These are phyloP conservation scores for Megalurothrips usitatus DNA, from an alignment of 2,888 invertebrate genomes.

Conservation along the genomic window DNA sequence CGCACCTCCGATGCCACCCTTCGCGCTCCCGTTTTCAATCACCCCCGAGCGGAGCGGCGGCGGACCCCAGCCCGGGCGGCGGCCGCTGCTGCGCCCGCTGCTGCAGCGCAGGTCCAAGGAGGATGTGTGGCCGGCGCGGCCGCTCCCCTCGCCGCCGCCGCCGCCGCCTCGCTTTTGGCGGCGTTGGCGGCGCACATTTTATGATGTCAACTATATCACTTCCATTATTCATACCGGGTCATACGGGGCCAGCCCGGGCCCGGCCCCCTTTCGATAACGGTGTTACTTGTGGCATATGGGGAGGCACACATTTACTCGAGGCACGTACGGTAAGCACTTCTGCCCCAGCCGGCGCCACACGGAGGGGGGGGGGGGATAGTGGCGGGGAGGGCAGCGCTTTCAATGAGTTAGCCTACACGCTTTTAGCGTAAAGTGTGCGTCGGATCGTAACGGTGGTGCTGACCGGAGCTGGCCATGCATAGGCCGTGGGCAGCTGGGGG, in stretches of 20 bases:
- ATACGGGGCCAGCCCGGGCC: not conserved
- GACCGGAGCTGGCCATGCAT: too few species aligned
- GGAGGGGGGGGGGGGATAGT: too few species aligned
- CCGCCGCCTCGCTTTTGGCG: not conserved
- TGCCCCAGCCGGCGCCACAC: too few species aligned
- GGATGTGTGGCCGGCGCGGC: not conserved
- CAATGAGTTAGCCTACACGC: constrained; percentile 4
- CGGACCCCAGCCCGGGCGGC: not conserved
- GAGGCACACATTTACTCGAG: too few species aligned
- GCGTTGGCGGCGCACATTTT: constrained; percentile 3
- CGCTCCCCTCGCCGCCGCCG: not conserved
- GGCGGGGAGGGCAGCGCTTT: not conserved
- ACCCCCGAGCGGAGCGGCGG: not conserved
- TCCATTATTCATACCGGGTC: constrained; percentile 16
- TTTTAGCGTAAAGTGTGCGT: constrained; percentile 6
- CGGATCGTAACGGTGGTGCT: too few species aligned
- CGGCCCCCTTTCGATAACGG: not conserved
- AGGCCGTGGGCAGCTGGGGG: too few species aligned
- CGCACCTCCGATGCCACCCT: not conserved
- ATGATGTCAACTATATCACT: constrained; percentile 26
- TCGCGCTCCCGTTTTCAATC: constrained; percentile 18
- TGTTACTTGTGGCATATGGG: constrained; percentile 22
- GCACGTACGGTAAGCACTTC: too few species aligned
- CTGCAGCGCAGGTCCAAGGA: not conserved
- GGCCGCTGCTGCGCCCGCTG: not conserved